phyloP scores from a whole-genome alignment of 2,113 vertebrate genomes.

The Syngnathoides biaculeatus region DNA sequence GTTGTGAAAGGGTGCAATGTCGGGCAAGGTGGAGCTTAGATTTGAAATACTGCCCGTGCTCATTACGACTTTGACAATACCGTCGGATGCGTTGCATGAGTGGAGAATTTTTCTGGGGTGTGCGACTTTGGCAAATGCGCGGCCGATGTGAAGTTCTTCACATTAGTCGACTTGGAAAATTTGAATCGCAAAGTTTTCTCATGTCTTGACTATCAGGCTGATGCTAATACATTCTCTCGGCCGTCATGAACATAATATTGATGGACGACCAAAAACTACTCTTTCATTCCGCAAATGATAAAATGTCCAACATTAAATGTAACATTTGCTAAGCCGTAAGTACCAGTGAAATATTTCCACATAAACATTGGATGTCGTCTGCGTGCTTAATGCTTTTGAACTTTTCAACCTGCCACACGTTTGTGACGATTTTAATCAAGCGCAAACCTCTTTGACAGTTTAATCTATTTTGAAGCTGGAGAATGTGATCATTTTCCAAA shows the following conservation, averaged over 20 bases:
- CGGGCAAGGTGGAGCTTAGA: not conserved
- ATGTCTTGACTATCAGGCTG: not conserved
- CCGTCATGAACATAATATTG: not conserved
- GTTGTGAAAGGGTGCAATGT: slow-evolving; percentile 5
- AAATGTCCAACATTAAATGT: slow-evolving; percentile 5
- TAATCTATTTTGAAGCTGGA: not conserved
- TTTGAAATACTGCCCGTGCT: not conserved
- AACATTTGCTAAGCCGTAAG: slow-evolving; percentile 3
- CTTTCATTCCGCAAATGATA: not conserved
- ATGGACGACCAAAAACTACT: not conserved
- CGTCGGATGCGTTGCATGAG: not conserved
- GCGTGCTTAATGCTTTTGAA: not conserved
- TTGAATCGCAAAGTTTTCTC: not conserved
- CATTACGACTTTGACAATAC: not conserved
- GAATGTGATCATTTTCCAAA: not conserved
- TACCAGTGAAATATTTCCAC: slow-evolving; percentile 1
- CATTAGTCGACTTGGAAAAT: not conserved
- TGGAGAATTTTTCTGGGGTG: not conserved
- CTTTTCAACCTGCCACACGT: not conserved
- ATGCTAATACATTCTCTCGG: not conserved
- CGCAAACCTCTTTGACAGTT: not conserved
- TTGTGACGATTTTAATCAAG: slow-evolving; percentile 9
- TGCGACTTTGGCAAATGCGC: not conserved
- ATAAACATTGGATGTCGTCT: not conserved
- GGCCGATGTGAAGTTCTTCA: not conserved